A percentile compares a stretch with the other conserved stretches of the same genome.
Evolutionary conservation across 2,888 invertebrate species (phyloP).

Genomic region (Girardia tigrina): DNA sequence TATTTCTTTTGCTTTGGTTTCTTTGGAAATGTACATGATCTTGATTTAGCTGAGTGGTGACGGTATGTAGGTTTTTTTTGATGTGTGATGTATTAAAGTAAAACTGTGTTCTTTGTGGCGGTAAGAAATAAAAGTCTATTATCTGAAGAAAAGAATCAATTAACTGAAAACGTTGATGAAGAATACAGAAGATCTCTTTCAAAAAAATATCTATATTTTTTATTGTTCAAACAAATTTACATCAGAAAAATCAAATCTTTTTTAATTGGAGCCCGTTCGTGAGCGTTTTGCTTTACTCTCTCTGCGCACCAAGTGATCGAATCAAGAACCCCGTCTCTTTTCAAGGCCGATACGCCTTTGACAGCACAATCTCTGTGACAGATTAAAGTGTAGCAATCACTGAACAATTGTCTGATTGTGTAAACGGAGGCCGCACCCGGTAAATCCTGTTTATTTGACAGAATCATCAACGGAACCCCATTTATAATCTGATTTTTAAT

Average conservation of each 20-base stretch:
- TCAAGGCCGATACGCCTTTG: constrained; percentile 84
- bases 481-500: constrained; percentile 74
- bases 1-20: too few species aligned
- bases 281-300: background rate
- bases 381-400: constrained; percentile 72
- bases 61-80: too few species aligned
- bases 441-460: constrained; percentile 94
- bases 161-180: too few species aligned
- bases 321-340: constrained; percentile 42
- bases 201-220: too few species aligned
- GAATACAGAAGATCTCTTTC: too few species aligned
- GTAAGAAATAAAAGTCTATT: too few species aligned
- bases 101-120: too few species aligned
- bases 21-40: too few species aligned
- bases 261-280: background rate
- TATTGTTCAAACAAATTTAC: too few species aligned
- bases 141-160: too few species aligned
- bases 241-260: background rate
- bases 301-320: background rate
- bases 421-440: constrained; percentile 37
- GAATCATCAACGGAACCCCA: constrained; percentile 75
- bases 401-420: background rate
- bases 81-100: too few species aligned
- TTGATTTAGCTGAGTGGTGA: too few species aligned
- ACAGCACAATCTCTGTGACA: constrained; percentile 78